phyloP scores from a whole-genome alignment of 2,113 vertebrate species.

The Pseudorasbora parva region DNA sequence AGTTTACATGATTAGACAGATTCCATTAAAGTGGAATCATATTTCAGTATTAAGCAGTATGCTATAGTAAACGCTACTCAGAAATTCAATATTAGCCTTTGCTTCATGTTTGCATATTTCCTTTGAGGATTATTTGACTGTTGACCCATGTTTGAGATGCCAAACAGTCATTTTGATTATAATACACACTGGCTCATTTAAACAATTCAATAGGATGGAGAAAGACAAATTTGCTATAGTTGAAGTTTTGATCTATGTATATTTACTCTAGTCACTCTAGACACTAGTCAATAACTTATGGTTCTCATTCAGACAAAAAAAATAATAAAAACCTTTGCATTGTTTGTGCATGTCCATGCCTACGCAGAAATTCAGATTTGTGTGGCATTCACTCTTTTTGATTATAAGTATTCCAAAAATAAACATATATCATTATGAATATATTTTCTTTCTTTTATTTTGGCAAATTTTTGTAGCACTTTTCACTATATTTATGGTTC shows the following conservation, averaged over 20 bases:
- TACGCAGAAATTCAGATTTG: neutral
- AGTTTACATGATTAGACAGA: neutral
- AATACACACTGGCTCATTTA: slow-evolving; percentile 27
- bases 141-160: slow-evolving; percentile 9
- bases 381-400: neutral
- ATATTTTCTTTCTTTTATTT: neutral
- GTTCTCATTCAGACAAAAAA: neutral
- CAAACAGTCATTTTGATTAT: slow-evolving; percentile 42
- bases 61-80: slow-evolving; percentile 21
- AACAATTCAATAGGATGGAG: slow-evolving; percentile 16
- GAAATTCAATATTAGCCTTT: slow-evolving; percentile 2
- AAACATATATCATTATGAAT: neutral
- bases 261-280: too few species aligned
- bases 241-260: slow-evolving; percentile 35
- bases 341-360: neutral
- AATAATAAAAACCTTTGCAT: neutral
- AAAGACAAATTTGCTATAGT: slow-evolving; percentile 44
- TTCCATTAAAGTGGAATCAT: slow-evolving; percentile 31
- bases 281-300: neutral
- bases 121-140: slow-evolving; percentile 6
- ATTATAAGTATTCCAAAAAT: neutral
- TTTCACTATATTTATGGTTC: neutral
- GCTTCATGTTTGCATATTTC: slow-evolving; percentile 28
- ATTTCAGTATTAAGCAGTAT: slow-evolving; percentile 8
- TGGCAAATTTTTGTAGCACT: neutral